Base-by-base conservation (phyloP, 2,797 vertebrate genomes). In the Pseudomugil gertrudae region DNA sequence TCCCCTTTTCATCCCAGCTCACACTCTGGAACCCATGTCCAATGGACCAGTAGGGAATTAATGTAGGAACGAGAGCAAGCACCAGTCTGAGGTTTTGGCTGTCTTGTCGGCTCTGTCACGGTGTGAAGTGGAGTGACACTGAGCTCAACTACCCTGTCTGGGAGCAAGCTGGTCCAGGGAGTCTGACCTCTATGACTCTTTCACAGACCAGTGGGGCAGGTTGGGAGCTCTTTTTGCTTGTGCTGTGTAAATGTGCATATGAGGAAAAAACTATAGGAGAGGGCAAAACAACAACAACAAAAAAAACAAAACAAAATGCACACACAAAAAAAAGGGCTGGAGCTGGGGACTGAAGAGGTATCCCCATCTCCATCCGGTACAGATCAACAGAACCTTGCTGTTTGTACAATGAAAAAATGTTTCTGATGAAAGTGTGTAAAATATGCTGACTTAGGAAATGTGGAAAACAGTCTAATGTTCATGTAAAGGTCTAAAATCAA, bases 91-190 rank as follows among this genome's bases (percentile, higher is more conserved):
- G 67, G 63, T 40, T 57, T 33, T 48, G 72, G 66, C 30, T 30
- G 72, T 80, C 83, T 74, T 79, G 84, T 85, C 84, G 79, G 76
- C 85, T 79, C 85, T 89, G 87, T 91, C 89, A 90, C 87, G 83
- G 86, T 89, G 72, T 84, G 80, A 89, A 88, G 83, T 45, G 72
- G 86, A 90, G 84, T 90, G 91, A 92, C 91, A 88, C 87, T 86
- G 86, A 90, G 88, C 90, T 81, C 76, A 69, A 68, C 83, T 77
- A 43, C 55, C 61, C 71, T 83, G 85, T 90, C 89, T 83, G 83
- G 86, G 83, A 87, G 78, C 70, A 78, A 84, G 87, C 86, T 80
- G 85, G 83, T 75, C 70, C 70, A 52, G 65, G 80, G 78, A 74
- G 76, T 63, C 62, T 87, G 90, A 92, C 89, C 90, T 81, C 76